Percentiles rank a stretch among this genome's conserved stretches.
Evolutionary conservation across 2,113 vertebrate species (phyloP).

Genomic region (Irena cyanogastra): DNA sequence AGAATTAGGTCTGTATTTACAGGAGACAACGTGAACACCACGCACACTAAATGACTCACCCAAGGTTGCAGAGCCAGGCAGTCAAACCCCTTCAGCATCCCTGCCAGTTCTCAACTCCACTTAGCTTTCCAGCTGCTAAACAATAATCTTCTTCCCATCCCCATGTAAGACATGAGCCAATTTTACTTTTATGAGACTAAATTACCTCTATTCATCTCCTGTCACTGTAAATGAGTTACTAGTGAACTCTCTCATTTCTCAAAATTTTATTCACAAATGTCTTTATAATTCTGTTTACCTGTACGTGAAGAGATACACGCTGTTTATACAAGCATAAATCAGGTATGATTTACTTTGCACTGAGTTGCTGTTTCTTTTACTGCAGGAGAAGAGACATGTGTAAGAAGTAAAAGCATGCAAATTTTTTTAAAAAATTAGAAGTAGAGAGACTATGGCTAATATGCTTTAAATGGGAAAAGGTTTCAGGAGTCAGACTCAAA

Average conservation of each 20-base stretch:
- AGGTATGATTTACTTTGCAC: background rate
- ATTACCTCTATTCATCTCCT: conserved; percentile 64
- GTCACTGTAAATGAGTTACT: conserved; percentile 48
- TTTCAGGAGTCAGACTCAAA: background rate
- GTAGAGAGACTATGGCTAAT: background rate
- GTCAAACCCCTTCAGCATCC: background rate
- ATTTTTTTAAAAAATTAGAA: background rate
- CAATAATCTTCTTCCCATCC: conserved; percentile 21
- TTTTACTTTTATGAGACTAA: conserved; percentile 62
- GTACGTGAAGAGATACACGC: background rate
- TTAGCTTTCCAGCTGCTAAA: background rate
- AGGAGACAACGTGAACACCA: background rate
- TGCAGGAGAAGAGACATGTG: background rate
- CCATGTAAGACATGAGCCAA: conserved; percentile 45
- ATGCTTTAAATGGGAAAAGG: background rate
- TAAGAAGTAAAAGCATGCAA: background rate
- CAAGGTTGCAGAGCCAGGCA: background rate
- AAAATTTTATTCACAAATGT: conserved; percentile 44
- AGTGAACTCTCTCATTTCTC: conserved; percentile 42
- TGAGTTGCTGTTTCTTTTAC: background rate
- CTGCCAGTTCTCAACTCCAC: conserved; percentile 12
- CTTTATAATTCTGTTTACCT: conserved; percentile 34
- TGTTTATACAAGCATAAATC: conserved; percentile 17
- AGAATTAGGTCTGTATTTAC: conserved; percentile 1
- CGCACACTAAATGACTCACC: background rate